Percentiles rank a stretch among this genome's conserved stretches.
phyloP scores from a whole-genome alignment of 2,888 invertebrate species.

The Zeuzera pyrina region DNA sequence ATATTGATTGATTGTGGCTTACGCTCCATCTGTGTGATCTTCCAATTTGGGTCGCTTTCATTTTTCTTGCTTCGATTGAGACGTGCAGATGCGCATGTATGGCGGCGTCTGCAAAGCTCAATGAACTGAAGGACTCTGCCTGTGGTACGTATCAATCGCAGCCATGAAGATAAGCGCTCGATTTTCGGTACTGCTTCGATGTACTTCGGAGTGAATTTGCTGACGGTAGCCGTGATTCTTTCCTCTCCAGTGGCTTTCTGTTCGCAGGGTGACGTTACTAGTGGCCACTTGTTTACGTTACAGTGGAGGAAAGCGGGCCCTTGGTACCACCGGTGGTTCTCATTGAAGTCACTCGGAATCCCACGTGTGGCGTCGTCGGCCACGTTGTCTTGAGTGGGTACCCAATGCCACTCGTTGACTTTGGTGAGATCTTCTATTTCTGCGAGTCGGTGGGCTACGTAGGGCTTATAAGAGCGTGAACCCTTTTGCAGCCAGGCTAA shows the following conservation, averaged over 20 bases:
- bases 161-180: slow-evolving; percentile 1
- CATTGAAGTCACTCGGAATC: slow-evolving; percentile 2
- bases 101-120: too few species aligned
- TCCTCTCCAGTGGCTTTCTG: neutral
- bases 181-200: neutral
- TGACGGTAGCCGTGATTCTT: neutral
- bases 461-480: slow-evolving; percentile 6
- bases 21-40: too few species aligned
- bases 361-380: slow-evolving; percentile 10
- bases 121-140: slow-evolving; percentile 3
- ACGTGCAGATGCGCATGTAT: too few species aligned
- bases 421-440: slow-evolving; percentile 9
- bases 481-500: slow-evolving; percentile 10
- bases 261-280: neutral
- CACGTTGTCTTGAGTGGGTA: slow-evolving; percentile 4
- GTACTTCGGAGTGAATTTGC: neutral
- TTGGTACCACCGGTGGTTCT: too few species aligned
- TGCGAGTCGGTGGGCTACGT: slow-evolving; percentile 11
- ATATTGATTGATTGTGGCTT: too few species aligned
- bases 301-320: slow-evolving; percentile 1
- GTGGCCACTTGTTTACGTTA: neutral
- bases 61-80: too few species aligned
- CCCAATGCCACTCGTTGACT: slow-evolving; percentile 8
- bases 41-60: too few species aligned
- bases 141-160: slow-evolving; percentile 3